Base-by-base conservation (phyloP, 2,113 vertebrate species). In the Microcebus murinus region DNA sequence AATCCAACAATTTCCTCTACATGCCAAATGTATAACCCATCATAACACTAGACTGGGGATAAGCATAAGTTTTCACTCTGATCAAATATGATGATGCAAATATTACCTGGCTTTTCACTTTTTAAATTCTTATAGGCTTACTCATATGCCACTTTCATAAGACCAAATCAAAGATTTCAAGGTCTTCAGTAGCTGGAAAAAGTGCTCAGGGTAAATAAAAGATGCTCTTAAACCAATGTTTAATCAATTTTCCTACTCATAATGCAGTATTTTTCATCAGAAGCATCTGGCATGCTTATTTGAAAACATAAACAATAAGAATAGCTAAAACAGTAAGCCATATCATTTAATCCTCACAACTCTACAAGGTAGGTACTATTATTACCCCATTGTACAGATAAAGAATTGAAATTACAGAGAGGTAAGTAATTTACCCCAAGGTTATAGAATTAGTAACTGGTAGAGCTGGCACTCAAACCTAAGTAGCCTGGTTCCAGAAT, bases 61-160 rank as follows among this genome's bases (percentile, higher is more conserved):
- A 87, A 87, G 36, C 14, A 2, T 84, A 87, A 52, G 31, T 83
- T 85, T 94, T 87, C 4, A 57, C 23, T 90, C 15, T 96, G 8
- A 25, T 90, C 70, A 93, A 87, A 92, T 71, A 89, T 68, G 74
- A 89, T 91, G 6, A 85, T 92, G 48, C n/a, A 94, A 94, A 73
- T 88, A 91, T 31, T 92, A 71, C 17, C 31, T 83, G 20, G 20
- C 59, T 94, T 95, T 96, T 85, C 39, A 77, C 21, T 77, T 96
- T 84, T 84, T 10, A 87, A 95, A 96, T 91, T 96, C 39, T 90
- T 94, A 4, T 1, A 95, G 59, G 79, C 57, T 93, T 94, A 91
- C 63, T 91, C 23, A 82, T 27, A 7, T 55, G 63, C 55, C 27
- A 92, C 27, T 89, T 84, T 95, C 57, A 34, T 50, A 71, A 89